Evolutionary conservation across 2,888 invertebrate genomes (phyloP), one percentile per base, ranked within the genome.

Genomic region (Didymodactylos carnosus): DNA sequence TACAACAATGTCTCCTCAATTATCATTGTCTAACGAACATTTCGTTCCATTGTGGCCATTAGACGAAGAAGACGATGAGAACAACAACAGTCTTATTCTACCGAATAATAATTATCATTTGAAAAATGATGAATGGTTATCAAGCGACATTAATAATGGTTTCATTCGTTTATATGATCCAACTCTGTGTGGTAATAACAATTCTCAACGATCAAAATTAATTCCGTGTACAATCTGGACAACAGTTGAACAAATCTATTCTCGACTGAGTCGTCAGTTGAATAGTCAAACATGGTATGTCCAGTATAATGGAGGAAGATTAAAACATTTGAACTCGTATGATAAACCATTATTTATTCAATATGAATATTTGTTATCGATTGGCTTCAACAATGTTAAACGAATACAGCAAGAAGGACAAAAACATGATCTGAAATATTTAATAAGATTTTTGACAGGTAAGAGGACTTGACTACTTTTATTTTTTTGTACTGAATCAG

Each of bases 371-470:
- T 79, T 84, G 62, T 77, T 79, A 39, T 79, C 78, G 19, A 79
- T 84, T 25, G 84, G 84, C 1, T 82, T 80, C 77, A 77, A 77
- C 3, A 80, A 83, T 72, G 76, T 79, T 14, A 76, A 76, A 53
- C 78, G 81, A 29, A 80, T 82, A 23, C 84, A 84, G 77, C 79
- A 81, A 77, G 80, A 82, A 72, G 84, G 84, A 8, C 77, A 79
- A 6, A 77, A 77, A 19, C 79, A 79, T 49, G 81, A 83, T 53
- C 78, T 84, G 23, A 78, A 79, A 23, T 83, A 79, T 76, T 79
- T 83, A 69, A 79, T 84, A 72, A 78, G 81, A 76, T 84, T 83
- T 75, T 82, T 82, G 77, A 78, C 83, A 76, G 83, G 83, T 83
- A 76, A 77, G 78, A 39, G 27, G 53, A 2, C n/a, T n/a, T n/a